These are phyloP conservation scores for Oreohelix idahoensis DNA, from an alignment of 1,140 invertebrate species.

Conservation along the genomic window DNA sequence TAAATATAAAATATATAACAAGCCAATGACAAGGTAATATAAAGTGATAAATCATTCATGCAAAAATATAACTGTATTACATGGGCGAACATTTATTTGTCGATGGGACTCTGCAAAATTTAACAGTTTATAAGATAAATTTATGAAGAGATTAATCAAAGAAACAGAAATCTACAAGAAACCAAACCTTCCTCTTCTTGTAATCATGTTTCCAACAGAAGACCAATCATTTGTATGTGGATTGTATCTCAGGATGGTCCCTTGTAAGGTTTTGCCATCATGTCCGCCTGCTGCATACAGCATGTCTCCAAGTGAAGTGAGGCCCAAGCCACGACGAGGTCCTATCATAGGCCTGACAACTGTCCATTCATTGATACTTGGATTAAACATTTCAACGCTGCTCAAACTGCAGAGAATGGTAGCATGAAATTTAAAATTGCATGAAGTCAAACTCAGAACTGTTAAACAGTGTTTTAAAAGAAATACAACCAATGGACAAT, in stretches of 20 bases:
- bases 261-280: constrained; percentile 40
- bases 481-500: too few species aligned
- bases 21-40: too few species aligned
- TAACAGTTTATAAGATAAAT: too few species aligned
- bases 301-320: constrained; percentile 31
- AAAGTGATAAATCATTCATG: too few species aligned
- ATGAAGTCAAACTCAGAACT: not conserved
- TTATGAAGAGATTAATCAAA: too few species aligned
- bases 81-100: too few species aligned
- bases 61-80: too few species aligned
- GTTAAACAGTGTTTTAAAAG: too few species aligned
- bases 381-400: constrained; percentile 40
- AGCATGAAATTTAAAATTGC: not conserved
- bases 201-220: constrained; percentile 32
- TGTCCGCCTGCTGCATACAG: constrained; percentile 41
- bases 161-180: constrained; percentile 25
- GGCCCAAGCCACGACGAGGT: constrained; percentile 37
- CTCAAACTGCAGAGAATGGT: constrained; percentile 32
- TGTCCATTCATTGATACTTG: constrained; percentile 39
- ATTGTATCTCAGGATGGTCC: constrained; percentile 38
- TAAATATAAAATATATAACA: too few species aligned
- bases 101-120: too few species aligned
- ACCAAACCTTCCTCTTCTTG: constrained; percentile 38
- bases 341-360: constrained; percentile 24
- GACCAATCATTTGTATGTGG: constrained; percentile 35